A percentile compares a stretch with the other conserved stretches of the same genome.
Evolutionary conservation across 2,113 vertebrate species (phyloP).

Genomic region (Myotis brandtii): DNA sequence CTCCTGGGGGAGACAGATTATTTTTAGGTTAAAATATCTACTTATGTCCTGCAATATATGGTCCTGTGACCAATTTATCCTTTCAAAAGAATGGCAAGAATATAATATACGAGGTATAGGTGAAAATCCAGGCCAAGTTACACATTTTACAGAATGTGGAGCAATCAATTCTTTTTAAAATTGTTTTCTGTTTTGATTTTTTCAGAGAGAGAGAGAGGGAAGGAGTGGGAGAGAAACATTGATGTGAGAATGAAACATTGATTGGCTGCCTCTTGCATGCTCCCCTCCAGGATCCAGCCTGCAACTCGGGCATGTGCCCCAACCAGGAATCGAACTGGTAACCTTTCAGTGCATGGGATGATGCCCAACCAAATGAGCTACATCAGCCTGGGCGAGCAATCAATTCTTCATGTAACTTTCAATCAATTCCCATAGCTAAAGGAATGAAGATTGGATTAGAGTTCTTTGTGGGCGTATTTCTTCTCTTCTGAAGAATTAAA

Average conservation of each 20-base stretch:
- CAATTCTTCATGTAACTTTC: neutral
- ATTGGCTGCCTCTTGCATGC: neutral
- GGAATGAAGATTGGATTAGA: neutral
- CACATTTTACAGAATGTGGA: neutral
- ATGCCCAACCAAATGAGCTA: neutral
- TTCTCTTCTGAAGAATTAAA: neutral
- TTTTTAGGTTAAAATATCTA: neutral
- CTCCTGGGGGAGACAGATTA: neutral
- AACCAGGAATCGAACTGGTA: neutral
- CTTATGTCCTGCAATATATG: neutral
- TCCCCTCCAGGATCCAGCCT: no score
- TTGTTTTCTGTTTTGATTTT: no score
- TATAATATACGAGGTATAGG: neutral
- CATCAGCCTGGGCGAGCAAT: neutral
- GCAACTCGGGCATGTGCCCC: neutral
- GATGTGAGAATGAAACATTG: neutral
- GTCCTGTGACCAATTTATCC: neutral
- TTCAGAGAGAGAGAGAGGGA: no score
- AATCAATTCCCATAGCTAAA: neutral
- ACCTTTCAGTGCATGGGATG: neutral
- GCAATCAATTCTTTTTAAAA: neutral
- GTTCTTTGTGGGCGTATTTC: neutral
- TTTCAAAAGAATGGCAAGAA: conserved; percentile 17
- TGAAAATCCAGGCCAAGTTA: neutral
- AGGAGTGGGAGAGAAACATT: neutral